Conservation (phyloP, 2,888 invertebrate species). For the Deilephila porcellus region DNA sequence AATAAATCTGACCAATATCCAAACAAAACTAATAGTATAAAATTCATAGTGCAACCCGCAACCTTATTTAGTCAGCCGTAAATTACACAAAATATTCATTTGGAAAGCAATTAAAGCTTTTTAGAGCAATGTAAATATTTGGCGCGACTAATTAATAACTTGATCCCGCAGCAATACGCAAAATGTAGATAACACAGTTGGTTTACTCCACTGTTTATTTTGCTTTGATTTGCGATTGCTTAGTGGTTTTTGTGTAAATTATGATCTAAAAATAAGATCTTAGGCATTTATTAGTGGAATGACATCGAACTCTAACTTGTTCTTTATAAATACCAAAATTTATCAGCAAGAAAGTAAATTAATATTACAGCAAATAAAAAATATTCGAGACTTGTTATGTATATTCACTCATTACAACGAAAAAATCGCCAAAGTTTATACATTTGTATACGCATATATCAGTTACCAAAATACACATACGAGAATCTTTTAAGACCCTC, state of each 20-base stretch:
- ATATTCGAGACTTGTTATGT: too few relatives aligned
- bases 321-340: too few relatives aligned
- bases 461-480: too few relatives aligned
- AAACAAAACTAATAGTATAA: neutral
- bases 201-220: neutral
- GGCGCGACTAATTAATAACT: constrained; percentile 19
- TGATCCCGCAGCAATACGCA: constrained; percentile 2
- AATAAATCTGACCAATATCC: neutral
- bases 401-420: too few relatives aligned
- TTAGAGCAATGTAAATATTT: constrained; percentile 21
- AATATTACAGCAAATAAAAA: too few relatives aligned
- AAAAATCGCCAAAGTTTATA: too few relatives aligned
- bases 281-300: too few relatives aligned
- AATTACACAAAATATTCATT: constrained; percentile 13
- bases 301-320: too few relatives aligned
- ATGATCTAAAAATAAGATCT: neutral
- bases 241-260: constrained; percentile 9
- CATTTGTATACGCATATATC: too few relatives aligned
- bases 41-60: neutral
- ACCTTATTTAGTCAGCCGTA: constrained; percentile 2
- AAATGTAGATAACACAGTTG: neutral
- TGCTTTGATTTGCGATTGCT: constrained; percentile 13
- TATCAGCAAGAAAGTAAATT: too few relatives aligned
- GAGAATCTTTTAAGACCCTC: neutral
- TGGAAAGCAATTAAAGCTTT: neutral